Base-by-base conservation (phyloP, 2,113 vertebrate species). In the Oophaga pumilio region DNA sequence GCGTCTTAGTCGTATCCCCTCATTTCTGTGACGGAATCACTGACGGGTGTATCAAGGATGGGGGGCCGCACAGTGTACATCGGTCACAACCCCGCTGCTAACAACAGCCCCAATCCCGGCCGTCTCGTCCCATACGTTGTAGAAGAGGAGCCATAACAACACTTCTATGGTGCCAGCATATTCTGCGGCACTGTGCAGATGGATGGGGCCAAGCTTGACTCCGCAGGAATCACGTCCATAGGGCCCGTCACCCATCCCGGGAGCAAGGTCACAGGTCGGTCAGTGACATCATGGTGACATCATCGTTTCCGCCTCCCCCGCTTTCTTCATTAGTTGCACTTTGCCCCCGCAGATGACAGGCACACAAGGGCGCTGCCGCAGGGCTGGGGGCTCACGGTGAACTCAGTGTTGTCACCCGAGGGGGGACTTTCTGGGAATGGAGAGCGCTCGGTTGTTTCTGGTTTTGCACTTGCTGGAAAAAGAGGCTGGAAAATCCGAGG, bases 401-500 rank as follows among this genome's bases (percentile, higher is more conserved):
- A 14, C 15, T 79, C 57, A 2, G 6, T 64, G 57, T 14, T 76
- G 84, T 85, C 84, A 68, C 49, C 8, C 28, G 9, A 22, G n/a
- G 50, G 74, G 4, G 74, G 24, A 18, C 53, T 10, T 33, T 33
- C 26, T 57, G 59, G 26, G 2, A 82, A 81, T 81, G 13, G 22
- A 18, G 4, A 49, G 78, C 14, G 7, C 11, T 8, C 6, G 78
- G 56, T 57, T 62, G 57, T 62, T 33, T 33, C 57, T 80, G 78
- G n/a, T 57, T 15, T 49, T 82, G 77, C 68, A 82, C 86, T 87
- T 82, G 79, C 22, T 87, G 71, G 26, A 71, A n/a, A 82, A 82
- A 66, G 78, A 74, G 69, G 28, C 86, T 87, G 78, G 79, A 87
- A 87, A 82, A 87, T 87, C 68, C 79, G n/a, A 87, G 69, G 86